Evolutionary conservation across 2,888 invertebrate genomes (phyloP).

Genomic region (Fragum fragum): DNA sequence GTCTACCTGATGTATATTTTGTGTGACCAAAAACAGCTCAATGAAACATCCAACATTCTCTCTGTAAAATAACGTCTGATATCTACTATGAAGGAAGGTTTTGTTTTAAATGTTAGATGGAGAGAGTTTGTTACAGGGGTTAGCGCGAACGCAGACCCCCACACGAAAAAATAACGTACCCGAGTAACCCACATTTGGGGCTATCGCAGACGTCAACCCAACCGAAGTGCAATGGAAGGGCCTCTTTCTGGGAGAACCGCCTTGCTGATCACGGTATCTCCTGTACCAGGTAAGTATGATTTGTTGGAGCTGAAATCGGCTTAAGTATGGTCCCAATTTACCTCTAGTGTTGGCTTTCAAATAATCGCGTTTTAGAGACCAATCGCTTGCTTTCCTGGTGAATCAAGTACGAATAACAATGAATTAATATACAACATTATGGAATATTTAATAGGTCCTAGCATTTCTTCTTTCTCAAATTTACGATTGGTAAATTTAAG

Average conservation of each 20-base stretch:
- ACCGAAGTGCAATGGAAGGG: slow-evolving; percentile 92
- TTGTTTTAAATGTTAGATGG: background rate
- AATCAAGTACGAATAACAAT: background rate
- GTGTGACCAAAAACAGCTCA: too few species aligned
- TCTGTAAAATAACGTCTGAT: too few species aligned
- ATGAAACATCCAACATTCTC: too few species aligned
- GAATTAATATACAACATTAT: background rate
- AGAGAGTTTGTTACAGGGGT: slow-evolving; percentile 46
- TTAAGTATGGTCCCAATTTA: background rate
- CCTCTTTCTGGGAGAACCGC: slow-evolving; percentile 91
- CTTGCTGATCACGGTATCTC: slow-evolving; percentile 91
- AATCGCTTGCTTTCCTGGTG: background rate
- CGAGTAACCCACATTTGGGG: slow-evolving; percentile 75
- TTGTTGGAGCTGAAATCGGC: background rate
- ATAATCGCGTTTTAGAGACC: background rate
- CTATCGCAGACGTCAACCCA: slow-evolving; percentile 91
- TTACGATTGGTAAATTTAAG: background rate
- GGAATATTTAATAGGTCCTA: background rate
- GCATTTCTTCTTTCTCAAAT: background rate
- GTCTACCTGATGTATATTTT: too few species aligned
- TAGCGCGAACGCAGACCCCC: slow-evolving; percentile 76
- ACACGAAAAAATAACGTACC: slow-evolving; percentile 72
- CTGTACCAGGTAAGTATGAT: slow-evolving; percentile 92
- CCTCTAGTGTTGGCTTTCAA: background rate
- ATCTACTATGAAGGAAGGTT: too few species aligned